A percentile compares a stretch with the other conserved stretches of the same genome.
Evolutionary conservation across 1,140 invertebrate genomes (phyloP).

Genomic region (Brachionus manjavacas): DNA sequence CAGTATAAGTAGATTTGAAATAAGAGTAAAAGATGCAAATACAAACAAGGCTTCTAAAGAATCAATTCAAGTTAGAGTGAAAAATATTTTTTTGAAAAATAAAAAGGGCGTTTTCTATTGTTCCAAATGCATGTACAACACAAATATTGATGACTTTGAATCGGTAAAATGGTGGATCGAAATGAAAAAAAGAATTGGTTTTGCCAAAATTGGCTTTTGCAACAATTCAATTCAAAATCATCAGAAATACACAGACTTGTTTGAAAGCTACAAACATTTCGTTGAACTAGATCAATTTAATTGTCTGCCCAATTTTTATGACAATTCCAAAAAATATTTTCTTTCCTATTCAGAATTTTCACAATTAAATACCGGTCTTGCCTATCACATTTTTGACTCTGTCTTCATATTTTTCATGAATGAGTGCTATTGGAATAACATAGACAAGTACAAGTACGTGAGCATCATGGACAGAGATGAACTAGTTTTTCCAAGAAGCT

Average conservation of each 20-base stretch:
- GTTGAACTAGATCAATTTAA: slow-evolving; percentile 20
- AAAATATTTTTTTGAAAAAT: background rate
- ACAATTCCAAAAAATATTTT: slow-evolving; percentile 19
- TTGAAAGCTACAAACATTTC: background rate
- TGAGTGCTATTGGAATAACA: slow-evolving; percentile 24
- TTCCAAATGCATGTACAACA: slow-evolving; percentile 25
- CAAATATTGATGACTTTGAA: background rate
- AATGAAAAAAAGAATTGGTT: slow-evolving; percentile 7
- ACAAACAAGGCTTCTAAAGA: slow-evolving; percentile 9
- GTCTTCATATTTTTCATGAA: slow-evolving; percentile 14
- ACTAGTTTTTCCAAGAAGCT: background rate
- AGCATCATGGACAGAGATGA: slow-evolving; percentile 11
- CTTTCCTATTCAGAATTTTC: slow-evolving; percentile 14
- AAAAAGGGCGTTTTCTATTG: slow-evolving; percentile 12
- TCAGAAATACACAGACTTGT: background rate
- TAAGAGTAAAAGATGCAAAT: background rate
- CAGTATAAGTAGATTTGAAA: background rate
- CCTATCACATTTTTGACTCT: background rate
- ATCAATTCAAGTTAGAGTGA: background rate
- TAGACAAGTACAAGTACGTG: background rate
- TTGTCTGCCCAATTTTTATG: background rate
- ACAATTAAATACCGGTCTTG: background rate
- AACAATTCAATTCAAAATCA: slow-evolving; percentile 17
- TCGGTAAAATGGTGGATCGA: slow-evolving; percentile 12
- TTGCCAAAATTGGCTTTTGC: slow-evolving; percentile 7